A percentile compares a stretch with the other conserved stretches of the same genome.
These are phyloP conservation scores for Apis cerana DNA, from an alignment of 1,140 invertebrate species.

Conservation along the genomic window DNA sequence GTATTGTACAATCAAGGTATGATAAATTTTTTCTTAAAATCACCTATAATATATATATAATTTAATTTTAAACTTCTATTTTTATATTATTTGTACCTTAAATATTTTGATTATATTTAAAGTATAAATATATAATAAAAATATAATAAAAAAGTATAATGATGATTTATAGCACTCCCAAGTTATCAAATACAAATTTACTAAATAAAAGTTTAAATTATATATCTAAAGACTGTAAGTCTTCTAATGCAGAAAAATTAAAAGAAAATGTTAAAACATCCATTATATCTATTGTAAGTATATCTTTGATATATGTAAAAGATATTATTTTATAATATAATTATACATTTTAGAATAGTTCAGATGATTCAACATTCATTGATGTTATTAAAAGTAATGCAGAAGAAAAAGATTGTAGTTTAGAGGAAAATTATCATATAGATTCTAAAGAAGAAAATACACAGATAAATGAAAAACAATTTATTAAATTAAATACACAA, in stretches of 20 bases:
- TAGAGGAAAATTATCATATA: slow-evolving; percentile 5
- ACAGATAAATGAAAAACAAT: not conserved
- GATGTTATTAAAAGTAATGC: not conserved
- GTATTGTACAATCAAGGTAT: slow-evolving; percentile 36
- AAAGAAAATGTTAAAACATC: slow-evolving; percentile 9
- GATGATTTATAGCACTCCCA: slow-evolving; percentile 38
- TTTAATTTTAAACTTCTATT: not conserved
- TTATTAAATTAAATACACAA: not conserved
- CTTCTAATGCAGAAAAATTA: not conserved
- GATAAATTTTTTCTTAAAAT: not conserved
- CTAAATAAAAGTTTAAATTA: not conserved
- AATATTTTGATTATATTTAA: not conserved
- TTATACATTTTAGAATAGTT: slow-evolving; percentile 46
- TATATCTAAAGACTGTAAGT: not conserved
- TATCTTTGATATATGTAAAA: not conserved
- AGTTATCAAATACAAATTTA: slow-evolving; percentile 20
- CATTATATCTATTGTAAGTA: slow-evolving; percentile 50
- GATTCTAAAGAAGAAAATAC: not conserved
- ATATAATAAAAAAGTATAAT: not conserved
- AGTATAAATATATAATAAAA: not conserved
- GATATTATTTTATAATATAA: not conserved
- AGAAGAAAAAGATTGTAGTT: not conserved
- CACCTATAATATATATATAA: not conserved
- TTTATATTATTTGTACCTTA: not conserved
- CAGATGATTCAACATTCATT: slow-evolving; percentile 25